A percentile compares a stretch with the other conserved stretches of the same genome.
phyloP scores from a whole-genome alignment of 2,797 vertebrate genomes.

The Propithecus perrieri region DNA sequence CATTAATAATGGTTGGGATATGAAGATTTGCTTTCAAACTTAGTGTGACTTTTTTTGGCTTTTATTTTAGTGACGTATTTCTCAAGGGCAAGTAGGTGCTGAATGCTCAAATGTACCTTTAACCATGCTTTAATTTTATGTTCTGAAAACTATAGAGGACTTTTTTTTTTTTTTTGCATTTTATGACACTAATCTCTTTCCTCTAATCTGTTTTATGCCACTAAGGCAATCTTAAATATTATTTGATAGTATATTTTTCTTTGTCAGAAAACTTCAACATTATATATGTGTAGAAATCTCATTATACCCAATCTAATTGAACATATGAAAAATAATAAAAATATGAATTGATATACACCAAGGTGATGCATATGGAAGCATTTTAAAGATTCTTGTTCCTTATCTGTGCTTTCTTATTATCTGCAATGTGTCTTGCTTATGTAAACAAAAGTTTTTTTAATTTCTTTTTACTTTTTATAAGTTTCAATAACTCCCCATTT shows the following conservation, averaged over 20 bases:
- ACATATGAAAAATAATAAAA: neutral
- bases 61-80: constrained; percentile 26
- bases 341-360: neutral
- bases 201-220: neutral
- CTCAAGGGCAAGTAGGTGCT: neutral
- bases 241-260: neutral
- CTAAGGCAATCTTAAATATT: constrained; percentile 23
- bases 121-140: neutral
- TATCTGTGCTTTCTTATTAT: neutral
- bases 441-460: neutral
- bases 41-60: neutral
- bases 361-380: neutral
- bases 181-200: neutral
- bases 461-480: neutral
- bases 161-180: neutral
- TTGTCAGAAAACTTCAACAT: neutral
- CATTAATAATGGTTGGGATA: neutral
- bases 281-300: neutral
- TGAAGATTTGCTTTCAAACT: constrained; percentile 51
- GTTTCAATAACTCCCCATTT: neutral
- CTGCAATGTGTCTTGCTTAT: neutral
- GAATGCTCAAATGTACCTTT: neutral
- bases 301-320: neutral
- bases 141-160: constrained; percentile 1
- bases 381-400: neutral